Evolutionary conservation across 2,888 invertebrate species (phyloP).

Genomic region (Andrena hattorfiana): DNA sequence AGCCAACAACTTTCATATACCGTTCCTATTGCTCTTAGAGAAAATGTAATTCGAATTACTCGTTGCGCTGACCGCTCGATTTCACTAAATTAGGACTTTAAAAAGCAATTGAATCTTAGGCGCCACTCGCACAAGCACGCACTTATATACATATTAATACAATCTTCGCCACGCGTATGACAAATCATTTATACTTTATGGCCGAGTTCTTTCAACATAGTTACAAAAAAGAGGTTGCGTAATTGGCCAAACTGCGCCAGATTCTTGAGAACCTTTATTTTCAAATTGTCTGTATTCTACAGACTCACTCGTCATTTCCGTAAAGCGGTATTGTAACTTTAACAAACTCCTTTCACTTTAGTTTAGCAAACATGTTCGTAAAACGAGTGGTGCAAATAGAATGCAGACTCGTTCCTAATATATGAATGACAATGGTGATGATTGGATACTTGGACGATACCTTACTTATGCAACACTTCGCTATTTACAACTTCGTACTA

Average conservation of each 20-base stretch:
- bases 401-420: not conserved
- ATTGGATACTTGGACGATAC: constrained; percentile 12
- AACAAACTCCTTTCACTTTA: not conserved
- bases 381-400: not conserved
- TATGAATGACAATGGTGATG: not conserved
- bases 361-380: not conserved
- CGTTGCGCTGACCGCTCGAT: not conserved
- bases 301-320: not conserved
- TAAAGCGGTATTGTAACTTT: not conserved
- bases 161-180: constrained; percentile 28
- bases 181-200: constrained; percentile 8
- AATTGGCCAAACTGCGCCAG: constrained; percentile 11
- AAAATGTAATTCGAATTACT: not conserved
- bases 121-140: constrained; percentile 39
- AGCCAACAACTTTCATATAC: not conserved
- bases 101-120: constrained; percentile 23
- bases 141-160: constrained; percentile 44
- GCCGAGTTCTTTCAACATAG: constrained; percentile 4
- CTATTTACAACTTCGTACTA: constrained; percentile 46
- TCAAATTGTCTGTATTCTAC: not conserved
- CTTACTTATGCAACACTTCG: constrained; percentile 24
- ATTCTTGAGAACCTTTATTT: not conserved
- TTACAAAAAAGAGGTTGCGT: not conserved
- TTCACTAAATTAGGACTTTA: constrained; percentile 48
- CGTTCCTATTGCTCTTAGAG: not conserved